Conservation (phyloP, 1,140 invertebrate genomes). For the Ceratoteleas bidentatus region DNA sequence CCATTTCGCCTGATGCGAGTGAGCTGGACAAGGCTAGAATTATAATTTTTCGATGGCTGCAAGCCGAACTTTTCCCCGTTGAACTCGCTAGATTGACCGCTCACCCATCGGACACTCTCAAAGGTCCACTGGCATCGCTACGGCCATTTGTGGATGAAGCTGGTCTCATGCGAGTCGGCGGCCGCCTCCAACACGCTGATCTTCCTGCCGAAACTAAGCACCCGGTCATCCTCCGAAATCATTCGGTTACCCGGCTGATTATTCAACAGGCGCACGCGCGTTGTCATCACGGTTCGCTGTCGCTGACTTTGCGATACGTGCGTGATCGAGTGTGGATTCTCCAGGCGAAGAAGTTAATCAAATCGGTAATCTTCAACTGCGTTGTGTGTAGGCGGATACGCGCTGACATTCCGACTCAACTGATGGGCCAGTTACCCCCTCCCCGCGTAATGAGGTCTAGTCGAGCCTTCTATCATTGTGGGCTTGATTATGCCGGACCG, state of each 20-base stretch:
- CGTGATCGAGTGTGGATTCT: not conserved
- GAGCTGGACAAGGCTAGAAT: not conserved
- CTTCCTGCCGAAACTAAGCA: not conserved
- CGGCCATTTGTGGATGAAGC: not conserved
- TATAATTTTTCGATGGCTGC: not conserved
- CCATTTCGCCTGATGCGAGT: not conserved
- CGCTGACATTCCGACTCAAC: not conserved
- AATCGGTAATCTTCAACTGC: not conserved
- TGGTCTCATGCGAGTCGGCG: constrained; percentile 1
- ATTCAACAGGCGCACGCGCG: not conserved
- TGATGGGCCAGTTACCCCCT: not conserved
- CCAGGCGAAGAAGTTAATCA: not conserved
- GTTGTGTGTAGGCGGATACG: not conserved
- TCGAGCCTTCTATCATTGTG: not conserved
- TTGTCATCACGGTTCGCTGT: not conserved
- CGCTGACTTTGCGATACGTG: not conserved
- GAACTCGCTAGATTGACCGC: not conserved
- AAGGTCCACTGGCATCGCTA: not conserved
- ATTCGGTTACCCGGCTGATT: not conserved
- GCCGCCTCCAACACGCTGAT: too few species aligned
- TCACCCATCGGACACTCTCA: not conserved
- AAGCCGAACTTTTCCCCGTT: not conserved
- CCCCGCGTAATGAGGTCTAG: not conserved
- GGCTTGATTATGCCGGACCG: not conserved
- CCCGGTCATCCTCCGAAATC: not conserved